These are phyloP conservation scores for Hylia prasina DNA, from an alignment of 2,113 vertebrate genomes.

Conservation along the genomic window DNA sequence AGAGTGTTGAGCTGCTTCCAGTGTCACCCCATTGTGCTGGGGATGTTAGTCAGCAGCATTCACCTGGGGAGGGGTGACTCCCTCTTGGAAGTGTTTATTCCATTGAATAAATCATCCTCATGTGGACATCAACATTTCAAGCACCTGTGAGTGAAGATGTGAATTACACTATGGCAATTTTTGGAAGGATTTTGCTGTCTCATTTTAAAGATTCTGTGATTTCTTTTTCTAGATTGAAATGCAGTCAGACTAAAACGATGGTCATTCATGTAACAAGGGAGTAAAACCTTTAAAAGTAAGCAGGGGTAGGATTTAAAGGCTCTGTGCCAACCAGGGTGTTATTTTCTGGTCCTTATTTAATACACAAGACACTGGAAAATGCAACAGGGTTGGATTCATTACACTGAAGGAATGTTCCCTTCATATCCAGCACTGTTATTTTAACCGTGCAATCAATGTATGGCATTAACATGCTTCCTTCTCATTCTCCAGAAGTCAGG, in stretches of 20 bases:
- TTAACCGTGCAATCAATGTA: background rate
- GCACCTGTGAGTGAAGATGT: background rate
- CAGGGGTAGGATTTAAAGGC: background rate
- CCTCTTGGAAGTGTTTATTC: background rate
- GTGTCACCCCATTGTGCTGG: background rate
- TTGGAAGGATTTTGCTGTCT: background rate
- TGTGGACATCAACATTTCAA: background rate
- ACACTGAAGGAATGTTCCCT: background rate
- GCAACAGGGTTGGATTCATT: background rate
- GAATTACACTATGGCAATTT: background rate
- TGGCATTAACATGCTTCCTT: background rate
- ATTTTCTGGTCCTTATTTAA: background rate
- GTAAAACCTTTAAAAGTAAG: background rate
- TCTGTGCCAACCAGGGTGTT: background rate
- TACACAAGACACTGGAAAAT: background rate
- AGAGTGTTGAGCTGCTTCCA: background rate
- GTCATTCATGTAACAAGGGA: background rate
- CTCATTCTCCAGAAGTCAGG: constrained; percentile 15
- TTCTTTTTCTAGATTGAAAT: background rate
- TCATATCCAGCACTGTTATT: background rate
- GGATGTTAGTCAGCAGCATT: background rate
- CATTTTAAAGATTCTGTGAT: background rate
- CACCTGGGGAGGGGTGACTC: background rate
- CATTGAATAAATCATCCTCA: background rate
- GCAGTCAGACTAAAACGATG: background rate